phyloP scores from a whole-genome alignment of 1,140 invertebrate species.

The Homarus americanus region DNA sequence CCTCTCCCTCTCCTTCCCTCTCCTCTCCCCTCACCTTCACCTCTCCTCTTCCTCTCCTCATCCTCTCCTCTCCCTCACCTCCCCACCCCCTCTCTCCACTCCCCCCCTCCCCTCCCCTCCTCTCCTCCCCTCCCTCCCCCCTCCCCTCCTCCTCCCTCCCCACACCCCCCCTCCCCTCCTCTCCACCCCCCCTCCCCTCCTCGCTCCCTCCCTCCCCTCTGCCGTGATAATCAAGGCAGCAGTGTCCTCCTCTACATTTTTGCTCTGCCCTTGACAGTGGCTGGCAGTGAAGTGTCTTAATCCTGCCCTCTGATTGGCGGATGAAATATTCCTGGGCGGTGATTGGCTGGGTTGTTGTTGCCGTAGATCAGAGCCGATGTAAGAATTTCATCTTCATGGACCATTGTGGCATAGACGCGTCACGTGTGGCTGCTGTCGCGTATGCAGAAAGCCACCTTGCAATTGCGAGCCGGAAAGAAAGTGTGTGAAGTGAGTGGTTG shows the following conservation, averaged over 20 bases:
- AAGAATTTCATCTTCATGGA: constrained; percentile 38
- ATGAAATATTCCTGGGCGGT: neutral
- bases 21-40: too few species aligned
- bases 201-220: neutral
- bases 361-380: constrained; percentile 7
- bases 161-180: neutral
- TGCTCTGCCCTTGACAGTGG: neutral
- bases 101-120: neutral
- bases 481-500: neutral
- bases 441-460: constrained; percentile 39
- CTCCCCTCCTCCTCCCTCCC: neutral
- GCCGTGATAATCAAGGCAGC: too few species aligned
- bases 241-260: neutral
- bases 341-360: constrained; percentile 50
- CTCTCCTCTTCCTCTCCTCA: neutral
- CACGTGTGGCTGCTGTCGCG: constrained; percentile 5
- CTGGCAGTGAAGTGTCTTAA: neutral
- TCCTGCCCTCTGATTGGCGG: neutral
- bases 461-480: constrained; percentile 3
- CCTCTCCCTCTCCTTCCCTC: neutral
- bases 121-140: neutral
- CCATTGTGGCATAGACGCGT: constrained; percentile 37
- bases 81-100: neutral
- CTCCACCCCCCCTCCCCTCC: neutral
- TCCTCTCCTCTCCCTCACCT: neutral